A percentile compares a stretch with the other conserved stretches of the same genome.
phyloP scores from a whole-genome alignment of 2,113 vertebrate genomes.

The Meles meles region DNA sequence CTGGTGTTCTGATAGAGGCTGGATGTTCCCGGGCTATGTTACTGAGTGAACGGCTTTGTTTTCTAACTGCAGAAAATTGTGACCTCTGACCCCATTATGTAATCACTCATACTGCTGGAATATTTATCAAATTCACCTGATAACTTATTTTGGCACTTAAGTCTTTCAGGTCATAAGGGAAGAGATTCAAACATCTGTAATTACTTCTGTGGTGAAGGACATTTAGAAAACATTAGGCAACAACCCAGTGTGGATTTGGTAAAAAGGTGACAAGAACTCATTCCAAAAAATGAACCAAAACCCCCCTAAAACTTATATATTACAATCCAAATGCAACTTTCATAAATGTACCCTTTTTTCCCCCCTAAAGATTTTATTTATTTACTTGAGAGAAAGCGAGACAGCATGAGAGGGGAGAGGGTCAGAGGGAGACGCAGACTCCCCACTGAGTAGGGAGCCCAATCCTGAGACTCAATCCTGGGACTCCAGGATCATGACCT shows the following conservation, averaged over 20 bases:
- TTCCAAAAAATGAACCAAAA: not conserved
- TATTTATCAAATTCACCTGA: not conserved
- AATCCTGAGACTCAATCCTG: too few species aligned
- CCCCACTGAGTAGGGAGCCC: too few species aligned
- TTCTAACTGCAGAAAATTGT: not conserved
- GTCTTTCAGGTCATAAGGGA: not conserved
- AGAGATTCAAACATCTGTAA: not conserved
- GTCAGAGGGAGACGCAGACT: too few species aligned
- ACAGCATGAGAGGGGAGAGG: too few species aligned
- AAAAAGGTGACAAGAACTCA: not conserved
- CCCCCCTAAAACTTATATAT: not conserved
- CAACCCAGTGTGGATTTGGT: not conserved
- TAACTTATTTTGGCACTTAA: not conserved
- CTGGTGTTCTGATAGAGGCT: not conserved
- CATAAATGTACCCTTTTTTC: not conserved
- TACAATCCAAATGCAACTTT: not conserved
- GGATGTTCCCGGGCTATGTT: not conserved
- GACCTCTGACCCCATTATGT: not conserved
- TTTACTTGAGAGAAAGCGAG: too few species aligned
- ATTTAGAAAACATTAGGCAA: constrained; percentile 7
- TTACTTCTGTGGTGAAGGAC: constrained; percentile 10
- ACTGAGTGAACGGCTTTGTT: not conserved
- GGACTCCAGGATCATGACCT: too few species aligned
- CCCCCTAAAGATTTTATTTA: too few species aligned
- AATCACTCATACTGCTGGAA: not conserved